Evolutionary conservation across 2,113 vertebrate genomes (phyloP), one percentile per base, ranked within the genome.

Genomic region (Perca schrenkii): DNA sequence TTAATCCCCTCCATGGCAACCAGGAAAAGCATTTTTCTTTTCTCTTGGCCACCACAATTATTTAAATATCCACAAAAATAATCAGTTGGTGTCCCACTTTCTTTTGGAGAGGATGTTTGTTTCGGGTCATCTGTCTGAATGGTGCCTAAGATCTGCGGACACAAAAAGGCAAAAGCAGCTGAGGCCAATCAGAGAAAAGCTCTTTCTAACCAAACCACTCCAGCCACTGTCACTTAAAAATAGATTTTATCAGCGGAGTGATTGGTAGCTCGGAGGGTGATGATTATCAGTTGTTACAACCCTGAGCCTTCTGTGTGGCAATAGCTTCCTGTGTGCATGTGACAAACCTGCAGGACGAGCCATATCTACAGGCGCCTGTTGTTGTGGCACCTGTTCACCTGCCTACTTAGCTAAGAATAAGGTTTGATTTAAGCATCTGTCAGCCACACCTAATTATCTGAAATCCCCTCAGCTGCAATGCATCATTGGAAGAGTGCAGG

Each of bases 1-100:
- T 90, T 92, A 92, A 92, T 93, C 87, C 88, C 58, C 82, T 86
- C 94, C 86, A 84, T 92, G 81, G 87, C 84, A 90, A 92, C 91
- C 84, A 77, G 77, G 47, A 84, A 67, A 80, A 89, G 77, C 77
- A 77, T 80, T 90, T 88, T 85, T 73, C 63, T 69, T 81, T 76
- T 79, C 46, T 83, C 19, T 46, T 15, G 28, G 54, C 83, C 40
- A 16, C 31, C 46, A 50, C 76, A 60, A 73, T 76, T 74, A 90
- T 86, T 93, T 84, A 80, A 81, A 79, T 85, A 65, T 89, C 47
- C 57, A 63, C 79, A 53, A 61, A 82, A 86, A 67, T 70, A 81
- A 87, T 74, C 60, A 72, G 82, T 79, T 43, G 67, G 70, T 77
- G 77, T 79, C 71, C 70, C 56, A 21, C 61, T 82, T 84, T 84